phyloP scores from a whole-genome alignment of 2,113 vertebrate genomes.

The Daboia siamensis region DNA sequence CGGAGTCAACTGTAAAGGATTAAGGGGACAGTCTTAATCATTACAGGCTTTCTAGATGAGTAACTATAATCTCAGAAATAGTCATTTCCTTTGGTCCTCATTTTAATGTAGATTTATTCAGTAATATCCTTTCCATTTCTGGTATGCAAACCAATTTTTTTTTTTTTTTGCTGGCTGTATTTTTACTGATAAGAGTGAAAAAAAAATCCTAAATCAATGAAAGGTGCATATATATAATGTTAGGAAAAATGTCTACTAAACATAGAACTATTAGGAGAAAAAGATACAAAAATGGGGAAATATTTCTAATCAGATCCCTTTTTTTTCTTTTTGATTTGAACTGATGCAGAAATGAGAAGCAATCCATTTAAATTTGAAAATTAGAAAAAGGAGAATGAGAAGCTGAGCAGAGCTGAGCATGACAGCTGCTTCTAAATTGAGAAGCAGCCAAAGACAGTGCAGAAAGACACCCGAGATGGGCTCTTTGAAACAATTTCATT shows the following conservation, averaged over 20 bases:
- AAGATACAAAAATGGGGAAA: not conserved
- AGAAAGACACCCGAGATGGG: not conserved
- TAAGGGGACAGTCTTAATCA: not conserved
- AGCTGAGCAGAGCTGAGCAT: not conserved
- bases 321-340: not conserved
- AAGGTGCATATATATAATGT: not conserved
- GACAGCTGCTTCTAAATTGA: not conserved
- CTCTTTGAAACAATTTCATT: not conserved
- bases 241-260: not conserved
- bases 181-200: not conserved
- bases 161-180: not conserved
- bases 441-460: not conserved
- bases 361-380: not conserved
- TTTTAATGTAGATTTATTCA: not conserved
- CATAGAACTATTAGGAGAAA: not conserved
- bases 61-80: not conserved
- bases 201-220: not conserved
- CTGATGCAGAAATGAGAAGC: not conserved
- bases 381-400: not conserved
- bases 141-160: not conserved
- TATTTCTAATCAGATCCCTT: not conserved
- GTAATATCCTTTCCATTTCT: not conserved
- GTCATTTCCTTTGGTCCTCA: not conserved
- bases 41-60: not conserved
- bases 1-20: not conserved